Percentiles rank a stretch among this genome's conserved stretches.
Conservation (phyloP, 1,140 invertebrate species). For the Zaprionus capensis region DNA sequence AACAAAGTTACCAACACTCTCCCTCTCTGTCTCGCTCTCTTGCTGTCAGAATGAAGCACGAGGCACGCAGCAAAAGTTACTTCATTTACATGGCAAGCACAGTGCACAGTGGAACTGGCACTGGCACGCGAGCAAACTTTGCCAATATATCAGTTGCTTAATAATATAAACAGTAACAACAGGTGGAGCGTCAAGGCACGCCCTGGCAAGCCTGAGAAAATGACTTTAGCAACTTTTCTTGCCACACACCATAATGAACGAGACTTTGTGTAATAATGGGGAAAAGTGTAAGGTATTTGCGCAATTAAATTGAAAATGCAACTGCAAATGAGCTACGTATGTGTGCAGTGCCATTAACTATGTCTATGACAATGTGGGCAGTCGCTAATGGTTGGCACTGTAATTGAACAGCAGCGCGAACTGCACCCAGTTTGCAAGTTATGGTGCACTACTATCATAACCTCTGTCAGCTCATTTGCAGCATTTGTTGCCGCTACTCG, state of each 20-base stretch:
- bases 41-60: conserved; percentile 34
- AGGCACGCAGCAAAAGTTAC: conserved; percentile 54
- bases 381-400: conserved; percentile 72
- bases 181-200: conserved; percentile 24
- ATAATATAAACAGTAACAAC: conserved; percentile 66
- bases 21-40: not conserved
- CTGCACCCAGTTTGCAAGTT: conserved; percentile 61
- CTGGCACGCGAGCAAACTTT: conserved; percentile 66
- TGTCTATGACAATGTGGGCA: conserved; percentile 52
- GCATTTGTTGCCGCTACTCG: conserved; percentile 65
- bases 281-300: conserved; percentile 59
- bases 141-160: conserved; percentile 79
- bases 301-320: conserved; percentile 71
- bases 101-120: conserved; percentile 24
- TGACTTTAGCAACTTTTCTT: conserved; percentile 62
- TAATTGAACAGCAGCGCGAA: conserved; percentile 62
- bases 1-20: conserved; percentile 28
- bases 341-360: conserved; percentile 71
- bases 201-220: conserved; percentile 20
- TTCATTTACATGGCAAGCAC: conserved; percentile 59
- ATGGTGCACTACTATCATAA: conserved; percentile 61
- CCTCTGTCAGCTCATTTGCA: conserved; percentile 78
- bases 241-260: conserved; percentile 53
- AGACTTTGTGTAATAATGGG: conserved; percentile 73
- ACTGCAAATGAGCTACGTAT: conserved; percentile 56